phyloP scores from a whole-genome alignment of 2,888 invertebrate genomes.

The Drosophila gaucha region DNA sequence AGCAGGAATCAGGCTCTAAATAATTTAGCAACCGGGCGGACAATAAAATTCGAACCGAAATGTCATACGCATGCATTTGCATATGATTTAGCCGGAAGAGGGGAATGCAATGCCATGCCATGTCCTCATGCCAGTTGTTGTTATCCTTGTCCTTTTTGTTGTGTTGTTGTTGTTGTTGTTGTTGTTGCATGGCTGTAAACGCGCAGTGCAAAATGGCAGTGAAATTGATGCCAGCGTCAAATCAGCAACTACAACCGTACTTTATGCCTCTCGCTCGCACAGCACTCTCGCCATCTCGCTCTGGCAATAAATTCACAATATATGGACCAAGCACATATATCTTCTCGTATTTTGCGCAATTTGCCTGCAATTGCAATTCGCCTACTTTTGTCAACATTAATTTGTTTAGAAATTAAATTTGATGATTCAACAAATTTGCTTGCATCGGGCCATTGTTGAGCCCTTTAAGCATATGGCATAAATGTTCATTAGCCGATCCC shows the following conservation, averaged over 20 bases:
- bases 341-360: constrained; percentile 41
- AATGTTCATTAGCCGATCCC: constrained; percentile 31
- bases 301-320: constrained; percentile 57
- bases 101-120: constrained; percentile 45
- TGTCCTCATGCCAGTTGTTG: constrained; percentile 21
- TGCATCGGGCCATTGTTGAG: constrained; percentile 31
- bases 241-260: constrained; percentile 42
- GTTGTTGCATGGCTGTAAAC: constrained; percentile 32
- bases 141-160: constrained; percentile 13
- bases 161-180: constrained; percentile 7
- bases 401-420: constrained; percentile 71
- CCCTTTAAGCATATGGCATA: constrained; percentile 25
- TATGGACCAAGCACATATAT: constrained; percentile 29
- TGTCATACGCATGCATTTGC: constrained; percentile 79
- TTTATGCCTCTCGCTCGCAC: constrained; percentile 15
- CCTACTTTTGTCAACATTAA: constrained; percentile 60
- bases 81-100: constrained; percentile 63
- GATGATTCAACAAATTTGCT: constrained; percentile 59
- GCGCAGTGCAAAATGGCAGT: constrained; percentile 41
- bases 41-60: constrained; percentile 76
- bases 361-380: constrained; percentile 56
- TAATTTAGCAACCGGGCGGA: constrained; percentile 77
- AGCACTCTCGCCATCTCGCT: neutral
- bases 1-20: constrained; percentile 79
- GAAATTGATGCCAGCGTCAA: constrained; percentile 66